Conservation (phyloP, 1,140 invertebrate species). For the Habropoda laboriosa region DNA sequence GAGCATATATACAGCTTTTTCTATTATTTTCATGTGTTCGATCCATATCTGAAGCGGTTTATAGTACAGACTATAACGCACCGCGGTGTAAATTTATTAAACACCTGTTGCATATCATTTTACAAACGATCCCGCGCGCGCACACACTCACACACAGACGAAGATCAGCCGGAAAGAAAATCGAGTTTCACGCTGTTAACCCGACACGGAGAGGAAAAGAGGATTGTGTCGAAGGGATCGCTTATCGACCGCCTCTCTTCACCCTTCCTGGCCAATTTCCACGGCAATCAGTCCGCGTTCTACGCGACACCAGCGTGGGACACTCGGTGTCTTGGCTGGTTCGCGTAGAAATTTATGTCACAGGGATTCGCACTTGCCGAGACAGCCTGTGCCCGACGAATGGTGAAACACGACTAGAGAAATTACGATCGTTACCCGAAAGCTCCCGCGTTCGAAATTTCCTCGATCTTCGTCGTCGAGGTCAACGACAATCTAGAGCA, state of each 20-base stretch:
- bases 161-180: conserved; percentile 11
- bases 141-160: no score
- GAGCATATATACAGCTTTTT: neutral
- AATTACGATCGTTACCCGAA: conserved; percentile 6
- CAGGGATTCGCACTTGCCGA: conserved; percentile 1
- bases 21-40: neutral
- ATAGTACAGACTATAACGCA: neutral
- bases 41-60: no score
- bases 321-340: neutral
- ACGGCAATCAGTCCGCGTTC: neutral
- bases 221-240: neutral
- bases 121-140: neutral
- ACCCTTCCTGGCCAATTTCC: neutral
- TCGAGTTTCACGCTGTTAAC: neutral
- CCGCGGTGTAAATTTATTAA: conserved; percentile 7
- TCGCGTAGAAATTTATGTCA: neutral
- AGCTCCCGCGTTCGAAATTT: neutral
- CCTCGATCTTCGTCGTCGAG: neutral
- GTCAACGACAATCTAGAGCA: neutral
- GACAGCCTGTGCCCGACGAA: neutral
- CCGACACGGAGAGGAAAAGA: neutral
- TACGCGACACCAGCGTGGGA: neutral
- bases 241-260: neutral
- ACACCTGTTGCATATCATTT: conserved; percentile 23
- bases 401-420: neutral